A percentile compares a stretch with the other conserved stretches of the same genome.
phyloP scores from a whole-genome alignment of 2,888 invertebrate genomes.

The Neoscelio sp. region DNA sequence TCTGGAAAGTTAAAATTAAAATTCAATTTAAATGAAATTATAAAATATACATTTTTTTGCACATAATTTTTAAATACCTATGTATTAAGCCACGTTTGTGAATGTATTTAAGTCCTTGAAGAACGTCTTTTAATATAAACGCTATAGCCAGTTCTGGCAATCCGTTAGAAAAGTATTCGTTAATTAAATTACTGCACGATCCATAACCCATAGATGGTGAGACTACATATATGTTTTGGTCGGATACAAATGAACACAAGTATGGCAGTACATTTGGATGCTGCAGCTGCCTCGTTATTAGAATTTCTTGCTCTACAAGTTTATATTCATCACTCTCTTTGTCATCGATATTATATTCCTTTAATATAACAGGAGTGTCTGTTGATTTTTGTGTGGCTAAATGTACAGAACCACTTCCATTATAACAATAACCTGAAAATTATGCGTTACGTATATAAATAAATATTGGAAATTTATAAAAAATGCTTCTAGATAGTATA shows the following conservation, averaged over 20 bases:
- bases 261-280: conserved; percentile 92
- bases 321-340: conserved; percentile 86
- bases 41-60: background rate
- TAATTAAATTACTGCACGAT: conserved; percentile 91
- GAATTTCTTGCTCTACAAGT: conserved; percentile 90
- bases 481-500: too few relatives aligned
- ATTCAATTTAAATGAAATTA: conserved; percentile 11
- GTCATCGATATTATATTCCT: conserved; percentile 89
- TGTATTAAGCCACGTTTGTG: conserved; percentile 94
- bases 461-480: too few relatives aligned
- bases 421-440: conserved; percentile 87
- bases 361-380: conserved; percentile 88
- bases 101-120: conserved; percentile 92
- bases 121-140: conserved; percentile 90
- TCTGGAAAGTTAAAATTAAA: too few relatives aligned
- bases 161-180: conserved; percentile 90
- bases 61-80: conserved; percentile 85
- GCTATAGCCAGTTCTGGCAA: conserved; percentile 93
- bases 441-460: too few relatives aligned
- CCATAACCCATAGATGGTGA: conserved; percentile 94
- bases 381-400: conserved; percentile 88
- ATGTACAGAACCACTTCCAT: conserved; percentile 88
- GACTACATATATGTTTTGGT: conserved; percentile 91
- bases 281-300: conserved; percentile 89
- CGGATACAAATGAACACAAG: conserved; percentile 90